phyloP scores from a whole-genome alignment of 2,888 invertebrate genomes.

The Isoperla grammatica region DNA sequence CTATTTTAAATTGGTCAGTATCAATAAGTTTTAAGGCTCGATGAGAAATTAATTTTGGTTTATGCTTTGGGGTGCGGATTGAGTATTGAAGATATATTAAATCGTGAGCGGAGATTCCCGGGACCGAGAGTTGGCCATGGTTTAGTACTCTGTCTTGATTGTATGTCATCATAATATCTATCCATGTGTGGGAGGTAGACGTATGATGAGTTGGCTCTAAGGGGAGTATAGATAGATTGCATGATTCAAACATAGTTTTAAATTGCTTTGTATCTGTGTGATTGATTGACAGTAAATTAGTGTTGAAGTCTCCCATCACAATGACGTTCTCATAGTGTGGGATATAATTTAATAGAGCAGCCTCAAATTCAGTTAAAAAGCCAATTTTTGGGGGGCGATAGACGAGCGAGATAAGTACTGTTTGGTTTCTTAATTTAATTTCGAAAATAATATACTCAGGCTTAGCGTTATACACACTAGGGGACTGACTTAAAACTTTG shows the following conservation, averaged over 20 bases:
- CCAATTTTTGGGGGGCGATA: conserved; percentile 1
- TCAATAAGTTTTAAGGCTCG: not conserved
- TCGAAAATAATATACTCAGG: conserved; percentile 5
- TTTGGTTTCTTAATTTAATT: not conserved
- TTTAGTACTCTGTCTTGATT: not conserved
- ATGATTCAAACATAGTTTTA: not conserved
- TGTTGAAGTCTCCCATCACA: conserved; percentile 13
- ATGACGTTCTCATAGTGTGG: not conserved
- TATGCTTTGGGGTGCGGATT: not conserved
- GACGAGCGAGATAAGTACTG: not conserved
- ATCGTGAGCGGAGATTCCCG: no score
- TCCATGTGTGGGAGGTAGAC: conserved; percentile 3
- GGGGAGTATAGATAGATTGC: not conserved
- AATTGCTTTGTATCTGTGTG: not conserved
- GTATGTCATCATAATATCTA: conserved; percentile 6
- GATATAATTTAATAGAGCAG: not conserved
- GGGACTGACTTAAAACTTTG: conserved; percentile 3
- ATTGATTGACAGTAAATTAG: not conserved
- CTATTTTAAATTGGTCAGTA: not conserved
- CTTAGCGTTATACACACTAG: not conserved
- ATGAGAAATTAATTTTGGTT: not conserved
- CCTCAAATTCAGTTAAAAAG: conserved; percentile 1
- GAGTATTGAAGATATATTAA: not conserved
- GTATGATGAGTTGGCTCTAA: conserved; percentile 7
- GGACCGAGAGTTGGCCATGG: conserved; percentile 1